Conservation (phyloP, 2,797 vertebrate genomes). For the Phaenicophaeus curvirostris region DNA sequence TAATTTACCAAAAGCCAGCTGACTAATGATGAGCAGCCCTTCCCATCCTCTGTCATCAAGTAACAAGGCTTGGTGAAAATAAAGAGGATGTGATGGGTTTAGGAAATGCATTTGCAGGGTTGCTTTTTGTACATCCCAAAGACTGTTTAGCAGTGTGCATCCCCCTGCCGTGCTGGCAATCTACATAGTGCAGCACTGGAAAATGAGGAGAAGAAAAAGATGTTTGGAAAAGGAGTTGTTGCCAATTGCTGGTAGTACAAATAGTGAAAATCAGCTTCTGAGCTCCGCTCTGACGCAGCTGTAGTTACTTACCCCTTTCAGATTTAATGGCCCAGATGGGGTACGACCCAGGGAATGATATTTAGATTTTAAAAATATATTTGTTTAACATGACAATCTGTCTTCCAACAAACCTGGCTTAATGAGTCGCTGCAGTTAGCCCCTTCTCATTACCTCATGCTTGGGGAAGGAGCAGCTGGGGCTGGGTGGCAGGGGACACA, state of each 20-base stretch:
- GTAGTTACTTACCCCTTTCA: neutral
- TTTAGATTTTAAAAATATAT: neutral
- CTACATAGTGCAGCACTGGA: neutral
- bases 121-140: neutral
- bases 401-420: neutral
- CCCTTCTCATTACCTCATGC: neutral
- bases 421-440: neutral
- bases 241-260: neutral
- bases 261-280: constrained; percentile 3
- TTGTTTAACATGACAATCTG: constrained; percentile 52
- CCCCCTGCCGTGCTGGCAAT: neutral
- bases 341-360: neutral
- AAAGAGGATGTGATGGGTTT: neutral
- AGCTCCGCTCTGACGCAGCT: constrained; percentile 9
- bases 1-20: neutral
- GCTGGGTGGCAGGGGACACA: constrained; percentile 6
- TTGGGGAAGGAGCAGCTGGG: constrained; percentile 41
- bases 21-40: neutral
- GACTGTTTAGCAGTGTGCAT: neutral
- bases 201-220: neutral
- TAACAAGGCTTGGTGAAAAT: neutral
- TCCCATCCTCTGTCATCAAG: neutral
- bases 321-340: constrained; percentile 52
- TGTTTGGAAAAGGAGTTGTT: neutral
- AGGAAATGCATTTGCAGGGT: neutral